Evolutionary conservation across 2,888 invertebrate genomes (phyloP), one percentile per base, ranked within the genome.

Genomic region (Parnassius orleans): DNA sequence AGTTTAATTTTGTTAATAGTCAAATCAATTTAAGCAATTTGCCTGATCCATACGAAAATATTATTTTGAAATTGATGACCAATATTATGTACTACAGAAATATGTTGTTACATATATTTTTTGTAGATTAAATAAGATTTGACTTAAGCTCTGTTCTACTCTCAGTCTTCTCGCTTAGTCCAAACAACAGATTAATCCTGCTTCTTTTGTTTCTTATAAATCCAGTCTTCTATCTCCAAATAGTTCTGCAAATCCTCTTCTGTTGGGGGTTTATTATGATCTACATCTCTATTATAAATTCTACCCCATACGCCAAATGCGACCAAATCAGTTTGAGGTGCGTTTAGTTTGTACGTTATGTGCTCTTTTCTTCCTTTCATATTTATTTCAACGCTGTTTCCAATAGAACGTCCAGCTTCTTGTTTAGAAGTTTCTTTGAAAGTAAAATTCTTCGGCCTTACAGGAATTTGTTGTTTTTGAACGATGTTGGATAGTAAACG

Each of bases 391-490:
- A 59, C 12, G 7, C 43, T 44, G 44, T 63, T 67, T 5, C 60
- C 53, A 3, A 57, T 52, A 15, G 48, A 43, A 9, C 9, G 5
- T 41, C 51, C 53, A 10, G 53, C 62, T 3, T 61, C 24, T 47
- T 24, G 62, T 14, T 60, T 59, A 2, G 44, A 51, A 64, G 54
- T 63, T 63, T 58, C 71, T 41, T 57, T 62, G 63, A 79, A 85
- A 0, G 84, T 81, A 41, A 79, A 84, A 59, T 89, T 86, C 9
- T 69, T 66, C 0, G 83, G 76, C 9, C 77, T 77, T 0, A 93
- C 71, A 94, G 93, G 44, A 88, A 86, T 56, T 93, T 90, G 33
- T 83, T 88, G 46, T 85, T 84, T 61, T 84, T 79, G 2, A 94
- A 66, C 0, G 93, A 92, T 42, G 87, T 78, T 1, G 94, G 93